Base-by-base conservation (phyloP, 2,888 invertebrate species). In the Callyntrura sp. region DNA sequence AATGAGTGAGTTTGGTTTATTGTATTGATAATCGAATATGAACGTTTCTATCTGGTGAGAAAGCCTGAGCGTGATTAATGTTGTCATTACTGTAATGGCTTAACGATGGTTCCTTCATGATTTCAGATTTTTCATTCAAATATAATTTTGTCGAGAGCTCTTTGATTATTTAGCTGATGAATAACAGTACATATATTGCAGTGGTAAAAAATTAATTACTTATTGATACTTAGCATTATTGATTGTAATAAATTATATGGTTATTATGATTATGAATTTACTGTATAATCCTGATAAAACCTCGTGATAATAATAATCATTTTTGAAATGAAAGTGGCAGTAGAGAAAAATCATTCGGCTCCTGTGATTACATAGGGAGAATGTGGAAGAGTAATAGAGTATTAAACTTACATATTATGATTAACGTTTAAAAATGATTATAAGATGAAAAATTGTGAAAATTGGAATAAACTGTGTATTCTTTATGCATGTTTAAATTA, bases 221-320 rank as follows among this genome's bases (percentile, higher is more conserved):
- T 78, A 35, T 48, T 45, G 48, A 76, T 76, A 55, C 55, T 55
- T 78, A 79, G 35, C 20, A 28, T 57, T 78, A 55, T 76, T 65
- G 55, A 55, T 78, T 78, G 55, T 55, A 55, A 78, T 57, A 79
- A 60, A 57, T 35, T 20, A 28, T 78, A 79, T 68, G 20, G 23
- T 51, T 78, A 78, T 62, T 55, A 85, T 23, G 68, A 48, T 35
- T 35, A 35, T 51, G 51, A 65, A 83, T 57, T 84, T 84, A 70
- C 76, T 86, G 86, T 86, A 68, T 68, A 86, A 73, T 86, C 86
- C 86, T 86, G 86, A 82, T 82, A 60, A 82, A 86, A 86, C 86
- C 86, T 86, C 86, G 86, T 86, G 86, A 86, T 86, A 86, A 86
- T 79, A 79, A 86, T 86, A 60, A 65, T 79, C 79, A 20, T 86